Evolutionary conservation across 2,113 vertebrate species (phyloP), one percentile per base, ranked within the genome.

Genomic region (Podiceps cristatus): DNA sequence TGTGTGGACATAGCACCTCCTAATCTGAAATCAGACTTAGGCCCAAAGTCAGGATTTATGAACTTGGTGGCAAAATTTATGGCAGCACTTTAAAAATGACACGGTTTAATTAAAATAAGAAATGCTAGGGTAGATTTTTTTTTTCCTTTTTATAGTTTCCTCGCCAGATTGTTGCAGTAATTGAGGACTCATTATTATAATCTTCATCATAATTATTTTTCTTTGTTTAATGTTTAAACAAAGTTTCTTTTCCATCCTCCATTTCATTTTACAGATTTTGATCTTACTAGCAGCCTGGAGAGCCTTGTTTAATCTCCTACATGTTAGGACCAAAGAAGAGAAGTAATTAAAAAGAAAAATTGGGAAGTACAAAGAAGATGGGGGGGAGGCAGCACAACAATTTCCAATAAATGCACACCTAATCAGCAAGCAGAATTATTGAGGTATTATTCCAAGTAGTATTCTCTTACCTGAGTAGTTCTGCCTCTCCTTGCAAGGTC

Each of bases 181-280:
- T 75, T 94, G 69, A 78, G 35, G 64, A 96, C 50, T 96, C 88
- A 88, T 77, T 90, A 74, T 87, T 59, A 89, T 64, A 68, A 93
- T 86, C 76, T 50, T 91, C 80, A 90, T 77, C 28, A 11, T 91
- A 94, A 96, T 94, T 96, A 94, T 91, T 93, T 91, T 82, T 75
- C 86, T 93, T 94, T 95, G 89, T 91, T 94, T 93, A 94, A 85
- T 56, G 86, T 94, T 93, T 84, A 95, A 86, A 93, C 76, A 67
- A 82, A 95, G 73, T 87, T 91, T 87, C 2, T 3, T 91, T 96
- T 94, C 80, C 44, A 81, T 68, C 76, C 76, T 87, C 33, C 4
- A 8, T 85, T 93, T 89, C 56, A 81, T 84, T 96, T 93, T 87
- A 72, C 40, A 96, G 89, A 96, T 95, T 95, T 89, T 93, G 86